Evolutionary conservation across 2,888 invertebrate species (phyloP).

Genomic region (Ditula angustiorana): DNA sequence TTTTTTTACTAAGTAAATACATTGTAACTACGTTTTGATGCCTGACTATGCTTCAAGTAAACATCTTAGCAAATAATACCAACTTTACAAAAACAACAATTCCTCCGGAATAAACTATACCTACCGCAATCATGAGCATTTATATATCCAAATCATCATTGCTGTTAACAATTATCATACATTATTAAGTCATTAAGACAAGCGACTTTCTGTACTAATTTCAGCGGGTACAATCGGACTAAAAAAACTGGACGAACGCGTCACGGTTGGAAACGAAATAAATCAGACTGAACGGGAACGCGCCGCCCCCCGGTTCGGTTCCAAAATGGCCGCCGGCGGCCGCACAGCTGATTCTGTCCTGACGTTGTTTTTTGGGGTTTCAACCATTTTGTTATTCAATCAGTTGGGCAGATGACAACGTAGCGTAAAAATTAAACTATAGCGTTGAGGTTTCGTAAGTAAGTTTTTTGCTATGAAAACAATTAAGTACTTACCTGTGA

Average conservation of each 20-base stretch:
- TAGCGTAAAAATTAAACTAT: slow-evolving; percentile 26
- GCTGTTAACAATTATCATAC: not conserved
- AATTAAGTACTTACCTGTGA: slow-evolving; percentile 1
- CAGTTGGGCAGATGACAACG: slow-evolving; percentile 16
- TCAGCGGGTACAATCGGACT: slow-evolving; percentile 56
- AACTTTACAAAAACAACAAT: too few relatives aligned
- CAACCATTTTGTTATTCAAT: slow-evolving; percentile 63
- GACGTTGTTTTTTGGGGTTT: slow-evolving; percentile 57
- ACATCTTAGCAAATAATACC: not conserved
- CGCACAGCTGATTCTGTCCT: slow-evolving; percentile 64
- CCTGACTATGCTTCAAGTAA: not conserved
- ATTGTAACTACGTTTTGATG: not conserved
- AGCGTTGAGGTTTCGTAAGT: slow-evolving; percentile 43
- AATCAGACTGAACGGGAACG: slow-evolving; percentile 67
- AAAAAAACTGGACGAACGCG: slow-evolving; percentile 59
- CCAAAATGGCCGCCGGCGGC: slow-evolving; percentile 74
- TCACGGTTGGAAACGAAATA: slow-evolving; percentile 65
- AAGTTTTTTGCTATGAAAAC: slow-evolving; percentile 36
- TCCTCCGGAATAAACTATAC: too few relatives aligned
- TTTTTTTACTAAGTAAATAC: not conserved
- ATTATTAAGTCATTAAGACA: not conserved
- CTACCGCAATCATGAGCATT: too few relatives aligned
- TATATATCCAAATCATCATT: not conserved
- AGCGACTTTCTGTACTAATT: slow-evolving; percentile 38
- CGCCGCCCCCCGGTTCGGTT: slow-evolving; percentile 64